Conservation (phyloP, 2,113 vertebrate species). For the Blennius ocellaris region DNA sequence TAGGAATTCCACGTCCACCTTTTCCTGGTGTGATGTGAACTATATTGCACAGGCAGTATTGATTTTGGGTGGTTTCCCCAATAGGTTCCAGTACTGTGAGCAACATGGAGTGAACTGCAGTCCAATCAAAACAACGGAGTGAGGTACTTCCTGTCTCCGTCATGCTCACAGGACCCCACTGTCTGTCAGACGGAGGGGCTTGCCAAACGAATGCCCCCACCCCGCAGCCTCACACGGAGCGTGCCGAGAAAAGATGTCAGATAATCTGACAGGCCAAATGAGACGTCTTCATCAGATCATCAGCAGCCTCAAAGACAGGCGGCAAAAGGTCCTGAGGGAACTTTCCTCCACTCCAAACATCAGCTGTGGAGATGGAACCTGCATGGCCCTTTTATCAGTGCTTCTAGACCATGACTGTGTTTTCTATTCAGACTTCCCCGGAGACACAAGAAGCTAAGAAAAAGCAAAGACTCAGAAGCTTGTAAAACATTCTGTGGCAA, state of each 20-base stretch:
- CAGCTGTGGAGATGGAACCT: constrained; percentile 36
- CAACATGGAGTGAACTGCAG: constrained; percentile 15
- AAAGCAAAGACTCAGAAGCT: no score
- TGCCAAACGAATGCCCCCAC: constrained; percentile 49
- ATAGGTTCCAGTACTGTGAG: constrained; percentile 17
- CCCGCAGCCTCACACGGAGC: constrained; percentile 54
- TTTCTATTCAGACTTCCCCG: not conserved
- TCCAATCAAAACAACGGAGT: constrained; percentile 59
- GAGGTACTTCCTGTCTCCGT: constrained; percentile 57
- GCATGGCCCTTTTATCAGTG: constrained; percentile 31
- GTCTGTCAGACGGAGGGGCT: constrained; percentile 69
- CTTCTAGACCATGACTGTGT: constrained; percentile 1
- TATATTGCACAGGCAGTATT: constrained; percentile 19
- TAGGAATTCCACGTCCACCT: not conserved
- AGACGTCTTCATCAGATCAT: constrained; percentile 79
- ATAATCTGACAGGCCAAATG: constrained; percentile 72
- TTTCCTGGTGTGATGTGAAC: constrained; percentile 9
- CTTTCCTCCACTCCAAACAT: constrained; percentile 24
- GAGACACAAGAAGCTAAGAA: no score
- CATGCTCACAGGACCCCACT: constrained; percentile 59
- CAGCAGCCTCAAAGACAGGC: constrained; percentile 67
- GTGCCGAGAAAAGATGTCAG: constrained; percentile 62
- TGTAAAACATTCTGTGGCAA: no score
- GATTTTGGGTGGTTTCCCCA: constrained; percentile 37
- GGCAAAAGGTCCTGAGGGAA: constrained; percentile 65